phyloP scores from a whole-genome alignment of 1,140 invertebrate genomes.

The Euura lappo region DNA sequence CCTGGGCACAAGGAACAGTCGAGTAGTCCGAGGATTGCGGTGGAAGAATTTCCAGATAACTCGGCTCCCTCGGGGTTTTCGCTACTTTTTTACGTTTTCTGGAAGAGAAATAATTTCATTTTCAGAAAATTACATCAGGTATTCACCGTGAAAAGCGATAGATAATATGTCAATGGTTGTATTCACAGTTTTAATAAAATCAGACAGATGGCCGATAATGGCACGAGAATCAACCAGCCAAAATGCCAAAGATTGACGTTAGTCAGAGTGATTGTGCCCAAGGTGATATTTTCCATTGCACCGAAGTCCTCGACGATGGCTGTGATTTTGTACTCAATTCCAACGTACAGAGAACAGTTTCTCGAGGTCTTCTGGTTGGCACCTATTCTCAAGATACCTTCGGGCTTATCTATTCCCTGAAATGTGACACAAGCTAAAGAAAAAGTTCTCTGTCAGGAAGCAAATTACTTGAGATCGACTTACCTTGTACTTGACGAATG shows the following conservation, averaged over 20 bases:
- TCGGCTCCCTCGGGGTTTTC: constrained; percentile 19
- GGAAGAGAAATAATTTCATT: constrained; percentile 11
- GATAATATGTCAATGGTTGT: too few relatives aligned
- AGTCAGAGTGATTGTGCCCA: constrained; percentile 14
- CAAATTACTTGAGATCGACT: too few relatives aligned
- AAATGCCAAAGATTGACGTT: constrained; percentile 3
- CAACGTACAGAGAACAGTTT: constrained; percentile 36
- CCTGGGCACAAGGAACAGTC: too few relatives aligned
- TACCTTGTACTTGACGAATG: too few relatives aligned
- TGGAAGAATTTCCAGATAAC: background rate
- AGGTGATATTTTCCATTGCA: constrained; percentile 2
- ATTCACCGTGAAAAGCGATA: background rate
- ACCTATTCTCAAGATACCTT: background rate
- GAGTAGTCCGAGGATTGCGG: too few relatives aligned
- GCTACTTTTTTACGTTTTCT: too few relatives aligned
- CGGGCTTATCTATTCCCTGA: background rate
- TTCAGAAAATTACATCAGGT: background rate
- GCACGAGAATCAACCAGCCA: constrained; percentile 22
- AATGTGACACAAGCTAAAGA: too few relatives aligned
- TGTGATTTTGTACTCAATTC: constrained; percentile 26
- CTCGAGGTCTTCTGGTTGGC: constrained; percentile 16
- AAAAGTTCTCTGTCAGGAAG: too few relatives aligned
- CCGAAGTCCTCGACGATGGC: constrained; percentile 22
- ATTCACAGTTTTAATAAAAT: too few relatives aligned
- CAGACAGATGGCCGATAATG: constrained; percentile 2